Conservation (phyloP, 2,888 invertebrate species). For the Drosophila nr. perissopoda region DNA sequence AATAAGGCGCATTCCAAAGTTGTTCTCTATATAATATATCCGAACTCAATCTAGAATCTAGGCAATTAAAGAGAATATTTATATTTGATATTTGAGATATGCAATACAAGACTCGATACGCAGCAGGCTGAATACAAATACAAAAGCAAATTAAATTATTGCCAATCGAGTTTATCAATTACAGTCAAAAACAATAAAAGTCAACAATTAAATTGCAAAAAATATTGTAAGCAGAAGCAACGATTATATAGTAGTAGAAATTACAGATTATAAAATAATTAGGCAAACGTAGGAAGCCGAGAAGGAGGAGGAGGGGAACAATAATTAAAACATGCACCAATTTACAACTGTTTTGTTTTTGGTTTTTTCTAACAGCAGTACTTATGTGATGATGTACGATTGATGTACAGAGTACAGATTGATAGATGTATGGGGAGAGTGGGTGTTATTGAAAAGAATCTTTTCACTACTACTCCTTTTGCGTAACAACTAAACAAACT, state of each 20-base stretch:
- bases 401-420: slow-evolving; percentile 11
- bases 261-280: slow-evolving; percentile 2
- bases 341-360: slow-evolving; percentile 22
- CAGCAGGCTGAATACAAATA: slow-evolving; percentile 22
- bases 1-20: slow-evolving; percentile 79
- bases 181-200: slow-evolving; percentile 71
- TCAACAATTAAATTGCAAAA: slow-evolving; percentile 65
- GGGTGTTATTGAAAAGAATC: slow-evolving; percentile 10
- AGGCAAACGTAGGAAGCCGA: neutral
- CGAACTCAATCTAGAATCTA: slow-evolving; percentile 75
- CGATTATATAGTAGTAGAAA: slow-evolving; percentile 31
- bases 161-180: slow-evolving; percentile 56
- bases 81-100: slow-evolving; percentile 50
- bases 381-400: slow-evolving; percentile 8
- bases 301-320: slow-evolving; percentile 9
- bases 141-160: slow-evolving; percentile 18
- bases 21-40: slow-evolving; percentile 57
- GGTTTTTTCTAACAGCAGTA: slow-evolving; percentile 3
- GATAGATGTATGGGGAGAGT: slow-evolving; percentile 7
- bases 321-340: slow-evolving; percentile 69
- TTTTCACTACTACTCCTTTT: slow-evolving; percentile 53
- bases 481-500: slow-evolving; percentile 73
- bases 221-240: slow-evolving; percentile 46
- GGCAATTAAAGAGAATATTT: slow-evolving; percentile 64
- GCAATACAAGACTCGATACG: slow-evolving; percentile 18